These are phyloP conservation scores for Troides oblongomaculatus DNA, from an alignment of 2,888 invertebrate species.

Conservation along the genomic window DNA sequence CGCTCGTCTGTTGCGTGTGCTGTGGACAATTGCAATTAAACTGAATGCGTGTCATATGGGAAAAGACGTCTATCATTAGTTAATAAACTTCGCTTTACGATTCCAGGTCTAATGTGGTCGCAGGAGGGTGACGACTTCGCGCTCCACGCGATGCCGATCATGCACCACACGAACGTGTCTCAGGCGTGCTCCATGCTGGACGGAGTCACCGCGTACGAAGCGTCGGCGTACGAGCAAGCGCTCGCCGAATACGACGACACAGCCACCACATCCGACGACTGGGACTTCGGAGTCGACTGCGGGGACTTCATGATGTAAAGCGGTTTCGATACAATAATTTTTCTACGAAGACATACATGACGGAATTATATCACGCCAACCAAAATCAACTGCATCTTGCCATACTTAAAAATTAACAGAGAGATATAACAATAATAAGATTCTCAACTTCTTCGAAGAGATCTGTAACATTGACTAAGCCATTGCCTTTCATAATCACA, in stretches of 20 bases:
- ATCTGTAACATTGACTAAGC: too few species aligned
- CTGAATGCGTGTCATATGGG: too few species aligned
- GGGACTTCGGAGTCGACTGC: constrained; percentile 86
- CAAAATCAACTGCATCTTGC: too few species aligned
- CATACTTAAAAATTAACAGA: too few species aligned
- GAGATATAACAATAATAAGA: too few species aligned
- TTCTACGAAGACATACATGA: too few species aligned
- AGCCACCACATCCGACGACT: constrained; percentile 80
- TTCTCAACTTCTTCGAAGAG: too few species aligned
- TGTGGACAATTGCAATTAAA: too few species aligned
- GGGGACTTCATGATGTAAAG: constrained; percentile 85
- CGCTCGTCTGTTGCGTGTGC: too few species aligned
- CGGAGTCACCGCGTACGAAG: constrained; percentile 81
- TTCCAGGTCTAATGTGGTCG: constrained; percentile 82
- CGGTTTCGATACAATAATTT: neutral
- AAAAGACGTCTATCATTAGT: too few species aligned
- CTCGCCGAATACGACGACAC: constrained; percentile 81
- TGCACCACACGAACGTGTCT: constrained; percentile 82
- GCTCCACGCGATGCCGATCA: constrained; percentile 82
- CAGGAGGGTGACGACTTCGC: constrained; percentile 84
- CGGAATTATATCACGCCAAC: too few species aligned
- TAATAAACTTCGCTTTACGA: neutral
- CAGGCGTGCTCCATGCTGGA: constrained; percentile 79
- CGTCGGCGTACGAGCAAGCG: constrained; percentile 80
- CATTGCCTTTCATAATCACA: too few species aligned